A percentile compares a stretch with the other conserved stretches of the same genome.
Evolutionary conservation across 2,888 invertebrate species (phyloP).

Genomic region (Stegophylla sp.): DNA sequence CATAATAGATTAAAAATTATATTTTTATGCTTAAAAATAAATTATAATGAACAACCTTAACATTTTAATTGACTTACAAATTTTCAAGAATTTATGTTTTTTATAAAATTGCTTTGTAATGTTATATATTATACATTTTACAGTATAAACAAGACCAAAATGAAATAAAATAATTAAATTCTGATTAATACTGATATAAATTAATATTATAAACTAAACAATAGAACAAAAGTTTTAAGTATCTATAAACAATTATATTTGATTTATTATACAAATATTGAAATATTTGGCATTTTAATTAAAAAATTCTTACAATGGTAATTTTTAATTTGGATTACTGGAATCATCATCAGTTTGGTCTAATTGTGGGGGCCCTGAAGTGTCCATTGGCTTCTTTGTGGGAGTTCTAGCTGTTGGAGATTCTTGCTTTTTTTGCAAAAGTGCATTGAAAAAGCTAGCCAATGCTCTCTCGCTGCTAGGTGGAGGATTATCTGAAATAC

Average conservation of each 20-base stretch:
- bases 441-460: slow-evolving; percentile 98
- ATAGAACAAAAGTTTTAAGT: background rate
- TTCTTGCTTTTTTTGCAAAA: slow-evolving; percentile 83
- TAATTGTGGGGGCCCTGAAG: slow-evolving; percentile 23
- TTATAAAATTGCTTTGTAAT: too few species aligned
- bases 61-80: too few species aligned
- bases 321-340: slow-evolving; percentile 41
- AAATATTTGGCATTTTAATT: background rate
- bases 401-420: slow-evolving; percentile 49
- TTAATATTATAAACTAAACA: too few species aligned
- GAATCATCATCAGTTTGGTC: slow-evolving; percentile 43
- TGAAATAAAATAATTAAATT: too few species aligned
- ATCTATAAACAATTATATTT: background rate
- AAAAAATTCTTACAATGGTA: background rate
- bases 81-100: too few species aligned
- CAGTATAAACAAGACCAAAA: too few species aligned
- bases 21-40: too few species aligned
- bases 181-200: too few species aligned
- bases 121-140: too few species aligned
- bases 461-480: slow-evolving; percentile 86
- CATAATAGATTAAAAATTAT: too few species aligned
- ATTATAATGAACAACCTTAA: too few species aligned
- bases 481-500: slow-evolving; percentile 63
- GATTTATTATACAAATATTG: background rate
- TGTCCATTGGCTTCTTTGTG: slow-evolving; percentile 28